Evolutionary conservation across 2,888 invertebrate genomes (phyloP).

Genomic region (Trichogramma evanescens): DNA sequence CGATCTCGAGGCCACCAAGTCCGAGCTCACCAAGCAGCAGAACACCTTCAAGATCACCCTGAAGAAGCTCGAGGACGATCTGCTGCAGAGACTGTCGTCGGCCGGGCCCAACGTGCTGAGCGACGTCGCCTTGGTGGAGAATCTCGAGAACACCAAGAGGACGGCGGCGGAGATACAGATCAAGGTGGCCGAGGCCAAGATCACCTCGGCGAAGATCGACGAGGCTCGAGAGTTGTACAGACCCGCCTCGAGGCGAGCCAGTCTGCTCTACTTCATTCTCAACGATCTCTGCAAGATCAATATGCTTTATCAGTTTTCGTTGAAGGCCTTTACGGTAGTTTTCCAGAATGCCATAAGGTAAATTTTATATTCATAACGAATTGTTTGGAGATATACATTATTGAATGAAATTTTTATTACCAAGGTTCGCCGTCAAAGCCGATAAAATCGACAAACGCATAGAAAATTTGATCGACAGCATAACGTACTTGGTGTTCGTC

Average conservation of each 20-base stretch:
- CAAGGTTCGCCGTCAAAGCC: slow-evolving; percentile 55
- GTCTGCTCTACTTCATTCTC: slow-evolving; percentile 85
- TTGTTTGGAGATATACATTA: neutral
- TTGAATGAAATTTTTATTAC: neutral
- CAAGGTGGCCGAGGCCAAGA: slow-evolving; percentile 80
- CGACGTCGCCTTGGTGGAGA: slow-evolving; percentile 83
- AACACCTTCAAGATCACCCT: slow-evolving; percentile 91
- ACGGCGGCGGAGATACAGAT: slow-evolving; percentile 85
- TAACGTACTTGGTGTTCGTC: slow-evolving; percentile 77
- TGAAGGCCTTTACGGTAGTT: slow-evolving; percentile 88
- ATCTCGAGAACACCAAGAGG: slow-evolving; percentile 86
- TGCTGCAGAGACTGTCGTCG: slow-evolving; percentile 75
- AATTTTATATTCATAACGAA: neutral
- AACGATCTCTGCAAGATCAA: slow-evolving; percentile 89
- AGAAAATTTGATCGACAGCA: slow-evolving; percentile 72
- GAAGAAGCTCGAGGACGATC: slow-evolving; percentile 84
- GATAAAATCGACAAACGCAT: slow-evolving; percentile 70
- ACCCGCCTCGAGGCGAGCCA: slow-evolving; percentile 78
- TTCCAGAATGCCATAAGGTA: slow-evolving; percentile 73
- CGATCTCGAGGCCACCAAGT: slow-evolving; percentile 76
- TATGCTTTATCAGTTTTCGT: slow-evolving; percentile 90
- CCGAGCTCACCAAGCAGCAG: slow-evolving; percentile 81
- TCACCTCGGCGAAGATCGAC: slow-evolving; percentile 82
- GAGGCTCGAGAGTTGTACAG: slow-evolving; percentile 84
- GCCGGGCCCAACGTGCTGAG: slow-evolving; percentile 89